Evolutionary conservation across 2,888 invertebrate genomes (phyloP), one percentile per base, ranked within the genome.

Genomic region (Prosopocoilus inquinatus): DNA sequence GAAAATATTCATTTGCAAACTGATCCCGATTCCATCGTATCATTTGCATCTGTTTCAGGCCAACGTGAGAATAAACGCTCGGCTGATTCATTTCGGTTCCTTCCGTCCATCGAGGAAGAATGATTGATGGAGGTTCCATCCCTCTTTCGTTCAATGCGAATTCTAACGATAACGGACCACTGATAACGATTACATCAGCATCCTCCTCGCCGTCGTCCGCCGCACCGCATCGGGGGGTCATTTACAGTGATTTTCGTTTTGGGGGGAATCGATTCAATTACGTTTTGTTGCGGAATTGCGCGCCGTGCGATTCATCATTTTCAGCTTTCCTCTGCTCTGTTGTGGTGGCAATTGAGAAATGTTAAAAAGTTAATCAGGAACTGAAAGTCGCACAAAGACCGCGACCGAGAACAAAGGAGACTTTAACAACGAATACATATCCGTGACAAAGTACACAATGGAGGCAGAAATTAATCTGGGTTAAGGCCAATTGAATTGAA

Each of bases 81-180:
- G 41, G 16, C 41, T 41, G 41, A 13, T 15, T 15, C 41, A n/a
- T 11, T 16, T n/a, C 41, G 41, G 3, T 41, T 41, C 15, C 12
- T 41, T 41, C 15, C 13, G 9, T 41, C 41, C 16, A 41, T 13
- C 41, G 41, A 13, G 46, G 47, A 50, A 49, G 47, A 56, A 59
- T 59, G 59, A 59, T 59, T 56, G 59, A 59, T 59, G 59, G 56
- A 59, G 56, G 59, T 56, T 59, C 50, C 46, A 46, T 53, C 53
- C 59, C 59, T 53, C 53, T 53, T 56, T 50, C 47, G 41, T 41
- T 41, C 50, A 53, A 56, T 44, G 41, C 12, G 50, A 57, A 53
- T 57, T 46, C 43, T 41, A 48, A 50, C 48, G 59, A 59, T 59
- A 56, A 58, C 50, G 55, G 51, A 13, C 48, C 58, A 49, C 55